These are phyloP conservation scores for Stomatorhinus walkeri DNA, from an alignment of 2,797 vertebrate genomes.

Conservation along the genomic window DNA sequence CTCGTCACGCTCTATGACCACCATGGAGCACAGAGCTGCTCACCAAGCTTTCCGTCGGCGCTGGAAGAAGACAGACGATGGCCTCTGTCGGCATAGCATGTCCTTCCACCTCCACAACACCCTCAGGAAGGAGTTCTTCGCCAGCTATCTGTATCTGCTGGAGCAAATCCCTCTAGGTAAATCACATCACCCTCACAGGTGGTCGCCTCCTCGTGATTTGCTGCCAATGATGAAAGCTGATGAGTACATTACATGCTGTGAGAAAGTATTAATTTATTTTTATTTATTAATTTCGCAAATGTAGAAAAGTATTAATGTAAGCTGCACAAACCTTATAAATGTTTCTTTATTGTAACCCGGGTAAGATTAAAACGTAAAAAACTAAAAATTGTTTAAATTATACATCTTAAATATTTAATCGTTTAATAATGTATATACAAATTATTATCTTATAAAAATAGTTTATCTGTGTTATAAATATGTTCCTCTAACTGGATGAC, in stretches of 20 bases:
- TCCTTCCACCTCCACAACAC: slow-evolving; percentile 82
- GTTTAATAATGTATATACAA: not conserved
- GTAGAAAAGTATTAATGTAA: not conserved
- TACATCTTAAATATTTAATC: not conserved
- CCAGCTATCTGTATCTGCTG: slow-evolving; percentile 87
- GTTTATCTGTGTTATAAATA: not conserved
- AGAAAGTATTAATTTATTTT: not conserved
- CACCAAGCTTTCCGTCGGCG: slow-evolving; percentile 78
- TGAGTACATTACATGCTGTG: not conserved
- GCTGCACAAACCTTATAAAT: not conserved
- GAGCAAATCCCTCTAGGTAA: slow-evolving; percentile 86
- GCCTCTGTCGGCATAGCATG: slow-evolving; percentile 86
- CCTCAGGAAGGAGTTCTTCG: slow-evolving; percentile 83
- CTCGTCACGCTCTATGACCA: not conserved
- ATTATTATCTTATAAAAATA: not conserved
- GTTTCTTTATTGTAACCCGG: not conserved
- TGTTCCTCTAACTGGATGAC: not conserved
- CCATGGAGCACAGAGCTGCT: slow-evolving; percentile 66
- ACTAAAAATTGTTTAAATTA: not conserved
- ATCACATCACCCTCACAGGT: slow-evolving; percentile 32
- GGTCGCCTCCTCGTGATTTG: not conserved
- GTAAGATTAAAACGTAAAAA: not conserved
- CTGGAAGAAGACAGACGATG: slow-evolving; percentile 77
- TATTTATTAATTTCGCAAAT: not conserved
- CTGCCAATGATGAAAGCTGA: not conserved